Conservation (phyloP, 2,113 vertebrate genomes). For the Rhynchomys soricoides region DNA sequence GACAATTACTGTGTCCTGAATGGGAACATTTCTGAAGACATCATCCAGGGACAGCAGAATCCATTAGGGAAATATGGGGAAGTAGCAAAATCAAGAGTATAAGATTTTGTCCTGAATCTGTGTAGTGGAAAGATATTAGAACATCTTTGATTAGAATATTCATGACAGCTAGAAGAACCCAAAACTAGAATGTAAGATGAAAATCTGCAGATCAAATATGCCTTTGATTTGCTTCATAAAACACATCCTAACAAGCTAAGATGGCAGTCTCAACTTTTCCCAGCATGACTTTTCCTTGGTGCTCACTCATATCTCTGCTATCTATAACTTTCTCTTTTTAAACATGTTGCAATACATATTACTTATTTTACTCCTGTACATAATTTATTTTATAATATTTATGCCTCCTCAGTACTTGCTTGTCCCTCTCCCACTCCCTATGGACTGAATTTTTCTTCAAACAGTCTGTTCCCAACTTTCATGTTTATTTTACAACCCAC, state of each 20-base stretch:
- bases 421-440: background rate
- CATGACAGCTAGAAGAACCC: background rate
- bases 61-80: background rate
- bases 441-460: background rate
- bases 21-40: background rate
- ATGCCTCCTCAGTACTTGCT: fast-evolving
- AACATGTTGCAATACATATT: background rate
- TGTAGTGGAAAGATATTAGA: background rate
- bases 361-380: background rate
- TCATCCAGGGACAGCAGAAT: background rate
- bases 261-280: background rate
- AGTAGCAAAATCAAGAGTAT: background rate
- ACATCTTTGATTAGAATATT: background rate
- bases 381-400: background rate
- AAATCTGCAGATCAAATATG: background rate
- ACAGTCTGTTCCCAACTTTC: background rate
- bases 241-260: background rate
- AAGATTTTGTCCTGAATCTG: background rate
- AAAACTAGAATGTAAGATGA: background rate
- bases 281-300: background rate
- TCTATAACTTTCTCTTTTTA: background rate
- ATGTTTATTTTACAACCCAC: background rate
- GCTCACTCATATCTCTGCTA: background rate
- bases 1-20: background rate
- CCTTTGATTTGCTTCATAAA: background rate